Evolutionary conservation across 2,113 vertebrate species (phyloP).

Genomic region (Nestor notabilis): DNA sequence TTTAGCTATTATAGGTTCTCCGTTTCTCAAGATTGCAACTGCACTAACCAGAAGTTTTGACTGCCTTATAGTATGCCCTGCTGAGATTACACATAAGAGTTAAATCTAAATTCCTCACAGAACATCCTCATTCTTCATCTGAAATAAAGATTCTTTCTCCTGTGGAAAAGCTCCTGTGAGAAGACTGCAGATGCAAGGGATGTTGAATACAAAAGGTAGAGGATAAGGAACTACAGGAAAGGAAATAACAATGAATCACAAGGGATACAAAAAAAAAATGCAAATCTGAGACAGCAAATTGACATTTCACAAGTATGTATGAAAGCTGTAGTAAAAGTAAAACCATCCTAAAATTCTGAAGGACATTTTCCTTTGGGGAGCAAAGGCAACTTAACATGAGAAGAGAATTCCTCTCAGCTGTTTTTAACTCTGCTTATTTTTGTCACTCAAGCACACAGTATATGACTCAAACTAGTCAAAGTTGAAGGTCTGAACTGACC

Average conservation of each 20-base stretch:
- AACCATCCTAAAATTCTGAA: background rate
- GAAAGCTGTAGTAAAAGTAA: background rate
- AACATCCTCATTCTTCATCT: background rate
- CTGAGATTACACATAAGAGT: background rate
- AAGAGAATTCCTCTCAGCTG: background rate
- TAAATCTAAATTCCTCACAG: background rate
- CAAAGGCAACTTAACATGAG: background rate
- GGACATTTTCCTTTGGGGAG: background rate
- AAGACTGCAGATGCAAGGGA: background rate
- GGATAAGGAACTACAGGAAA: background rate
- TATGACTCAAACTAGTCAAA: background rate
- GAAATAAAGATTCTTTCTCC: background rate
- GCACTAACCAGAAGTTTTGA: background rate
- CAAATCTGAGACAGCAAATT: background rate
- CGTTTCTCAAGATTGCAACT: background rate
- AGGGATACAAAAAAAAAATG: background rate
- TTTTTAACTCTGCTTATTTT: background rate
- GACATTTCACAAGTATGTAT: background rate
- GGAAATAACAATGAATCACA: background rate
- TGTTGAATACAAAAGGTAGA: background rate
- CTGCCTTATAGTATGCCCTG: rapidly evolving
- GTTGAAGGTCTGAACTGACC: background rate
- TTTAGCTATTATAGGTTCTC: background rate
- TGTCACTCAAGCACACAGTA: background rate
- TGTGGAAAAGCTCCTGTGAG: background rate